Evolutionary conservation across 2,888 invertebrate genomes (phyloP).

Genomic region (Atrina japonica): DNA sequence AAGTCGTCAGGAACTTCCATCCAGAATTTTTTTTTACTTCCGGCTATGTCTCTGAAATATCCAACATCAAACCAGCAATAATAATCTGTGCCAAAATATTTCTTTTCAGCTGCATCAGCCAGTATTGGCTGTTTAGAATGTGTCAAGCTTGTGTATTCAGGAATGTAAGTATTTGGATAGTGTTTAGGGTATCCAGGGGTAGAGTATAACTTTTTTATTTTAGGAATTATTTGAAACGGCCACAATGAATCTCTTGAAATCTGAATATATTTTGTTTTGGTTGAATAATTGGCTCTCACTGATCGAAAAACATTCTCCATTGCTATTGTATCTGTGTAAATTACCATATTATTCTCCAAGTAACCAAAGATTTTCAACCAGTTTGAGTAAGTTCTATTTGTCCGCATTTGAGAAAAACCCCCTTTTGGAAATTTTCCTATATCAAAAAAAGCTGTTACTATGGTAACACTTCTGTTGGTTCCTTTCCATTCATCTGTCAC

Average conservation of each 20-base stretch:
- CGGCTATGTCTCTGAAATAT: constrained; percentile 34
- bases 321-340: constrained; percentile 37
- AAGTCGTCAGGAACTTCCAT: constrained; percentile 39
- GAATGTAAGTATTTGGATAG: constrained; percentile 40
- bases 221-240: constrained; percentile 37
- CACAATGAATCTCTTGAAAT: constrained; percentile 25
- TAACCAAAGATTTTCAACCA: constrained; percentile 30
- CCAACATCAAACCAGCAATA: constrained; percentile 44
- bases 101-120: constrained; percentile 16
- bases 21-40: constrained; percentile 30
- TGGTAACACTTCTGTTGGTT: constrained; percentile 37
- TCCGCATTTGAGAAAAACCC: constrained; percentile 8
- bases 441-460: constrained; percentile 38
- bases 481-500: not conserved
- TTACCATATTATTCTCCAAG: constrained; percentile 31
- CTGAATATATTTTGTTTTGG: constrained; percentile 1
- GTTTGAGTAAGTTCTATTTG: constrained; percentile 15
- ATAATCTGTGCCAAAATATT: constrained; percentile 27
- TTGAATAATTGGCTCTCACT: constrained; percentile 14
- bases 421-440: constrained; percentile 41
- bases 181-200: constrained; percentile 38
- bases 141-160: constrained; percentile 42
- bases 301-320: constrained; percentile 19
- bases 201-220: constrained; percentile 35
- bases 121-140: constrained; percentile 42